Base-by-base conservation (phyloP, 2,797 vertebrate species). In the Sternarchorhynchus goeldii region DNA sequence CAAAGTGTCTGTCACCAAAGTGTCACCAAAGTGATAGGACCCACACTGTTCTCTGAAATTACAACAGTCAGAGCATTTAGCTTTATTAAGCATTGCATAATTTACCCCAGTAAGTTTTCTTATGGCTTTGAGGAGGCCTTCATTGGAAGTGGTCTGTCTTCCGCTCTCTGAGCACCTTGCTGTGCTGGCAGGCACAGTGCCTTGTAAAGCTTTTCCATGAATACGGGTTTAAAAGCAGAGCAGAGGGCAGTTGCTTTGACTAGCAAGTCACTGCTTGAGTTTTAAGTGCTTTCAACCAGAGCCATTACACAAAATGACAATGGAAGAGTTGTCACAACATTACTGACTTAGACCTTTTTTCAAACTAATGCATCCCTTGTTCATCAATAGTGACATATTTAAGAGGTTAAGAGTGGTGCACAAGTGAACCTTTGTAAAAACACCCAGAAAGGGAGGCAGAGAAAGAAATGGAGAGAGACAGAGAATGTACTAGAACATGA, bases 101-200 rank as follows among this genome's bases (percentile, higher is more conserved):
- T 66, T 20, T 66, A 7, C 17, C 39, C 6, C 39, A 36, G 10
- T 67, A 66, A 25, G 5, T 2, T 12, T 73, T 36, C n/a, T 63
- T 62, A 29, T 45, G 73, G 63, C 58, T 67, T 29, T 81, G 74
- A 78, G 77, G 67, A 71, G 65, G 70, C 58, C 50, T 64, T 75
- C 70, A 56, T 41, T 65, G 63, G 75, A 25, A 71, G 62, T n/a
- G 36, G 74, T 60, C 76, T 80, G 34, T 68, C 10, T 67, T 55
- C 65, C 36, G 57, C 55, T 76, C 76, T 82, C 66, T 69, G 78
- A 84, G 75, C 73, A 86, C 64, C 70, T 32, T 66, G 53, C 63
- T 62, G 59, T 69, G 81, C 70, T 66, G 63, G 77, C 58, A 78
- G 79, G 78, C 36, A 86, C 82, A 57, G 74, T 78, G 73, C 75